Base-by-base conservation (phyloP, 2,888 invertebrate genomes). In the Galeruca laticollis region DNA sequence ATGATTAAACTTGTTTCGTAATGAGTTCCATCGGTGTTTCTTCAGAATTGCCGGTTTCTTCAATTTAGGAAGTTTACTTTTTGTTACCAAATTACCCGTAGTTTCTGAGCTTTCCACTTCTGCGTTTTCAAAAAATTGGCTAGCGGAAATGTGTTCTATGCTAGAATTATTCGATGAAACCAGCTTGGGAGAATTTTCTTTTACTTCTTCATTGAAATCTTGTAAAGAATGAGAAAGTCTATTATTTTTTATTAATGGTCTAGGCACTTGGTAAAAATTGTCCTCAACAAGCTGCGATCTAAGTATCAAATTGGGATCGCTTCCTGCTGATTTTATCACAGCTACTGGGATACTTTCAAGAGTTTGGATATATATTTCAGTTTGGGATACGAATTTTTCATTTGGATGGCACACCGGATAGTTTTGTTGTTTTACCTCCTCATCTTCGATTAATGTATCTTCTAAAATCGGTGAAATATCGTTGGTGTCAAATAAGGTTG, bases 91-190 rank as follows among this genome's bases (percentile, higher is more conserved):
- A 62, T 82, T 82, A 59, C 82, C 83, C 70, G 81, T 73, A 31
- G 69, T 79, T 26, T 76, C 77, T 1, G 69, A 47, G 6, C 66
- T 70, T 33, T 67, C 62, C 35, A 33, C 26, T 11, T 70, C 57
- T 47, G 67, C 35, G 11, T 64, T 62, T 11, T 64, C 65, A 35
- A 80, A 76, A 2, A 79, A 72, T 72, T 84, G 84, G 71, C 83
- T 84, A 70, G 83, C 83, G 8, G 84, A 84, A 33, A 85, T 81
- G 63, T 84, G 84, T 65, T 85, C 84, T 57, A 84, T 84, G 69
- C 84, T 84, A 6, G 82, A 80, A 68, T 80, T 75, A n/a, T 78
- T 70, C 3, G 83, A 81, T 37, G 73, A 74, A n/a, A 74, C 60
- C 21, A 75, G 61, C 8, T 68, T 62, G 1, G 56, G 69, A 20